Evolutionary conservation across 2,797 vertebrate species (phyloP).

Genomic region (Mico argentatus): DNA sequence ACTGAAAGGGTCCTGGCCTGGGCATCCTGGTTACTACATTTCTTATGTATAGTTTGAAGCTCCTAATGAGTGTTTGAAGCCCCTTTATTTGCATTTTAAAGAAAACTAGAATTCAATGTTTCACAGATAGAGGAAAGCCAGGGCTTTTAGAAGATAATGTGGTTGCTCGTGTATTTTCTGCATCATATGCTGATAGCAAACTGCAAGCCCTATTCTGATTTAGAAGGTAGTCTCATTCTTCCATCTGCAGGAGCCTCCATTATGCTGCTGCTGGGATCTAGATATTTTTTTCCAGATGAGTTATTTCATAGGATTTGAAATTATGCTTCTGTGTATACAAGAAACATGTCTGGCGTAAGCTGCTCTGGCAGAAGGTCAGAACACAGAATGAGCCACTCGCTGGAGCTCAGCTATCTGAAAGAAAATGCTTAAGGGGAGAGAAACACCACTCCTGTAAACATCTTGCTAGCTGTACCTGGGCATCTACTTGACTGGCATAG

Average conservation of each 20-base stretch:
- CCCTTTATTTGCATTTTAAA: slow-evolving; percentile 45
- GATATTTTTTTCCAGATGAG: slow-evolving; percentile 54
- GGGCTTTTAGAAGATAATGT: not conserved
- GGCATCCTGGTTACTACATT: not conserved
- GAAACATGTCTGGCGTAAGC: slow-evolving; percentile 43
- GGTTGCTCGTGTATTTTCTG: slow-evolving; percentile 25
- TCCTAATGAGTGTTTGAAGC: not conserved
- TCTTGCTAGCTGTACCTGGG: not conserved
- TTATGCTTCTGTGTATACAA: slow-evolving; percentile 1
- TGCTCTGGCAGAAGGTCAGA: slow-evolving; percentile 48
- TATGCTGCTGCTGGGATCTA: slow-evolving; percentile 46
- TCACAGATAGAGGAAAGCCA: not conserved
- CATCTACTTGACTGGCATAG: slow-evolving; percentile 13
- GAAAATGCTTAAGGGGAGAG: not conserved
- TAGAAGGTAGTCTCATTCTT: not conserved
- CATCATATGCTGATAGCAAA: not conserved
- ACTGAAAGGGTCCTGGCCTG: not conserved
- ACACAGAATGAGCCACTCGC: slow-evolving; percentile 27
- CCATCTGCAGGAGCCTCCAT: not conserved
- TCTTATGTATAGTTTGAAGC: slow-evolving; percentile 52
- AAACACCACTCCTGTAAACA: not conserved
- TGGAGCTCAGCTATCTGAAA: slow-evolving; percentile 52
- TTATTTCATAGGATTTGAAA: slow-evolving; percentile 58
- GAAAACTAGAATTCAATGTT: not conserved
- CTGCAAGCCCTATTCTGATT: not conserved